These are phyloP conservation scores for Odontocolon sp. DNA, from an alignment of 2,888 invertebrate species.

Conservation along the genomic window DNA sequence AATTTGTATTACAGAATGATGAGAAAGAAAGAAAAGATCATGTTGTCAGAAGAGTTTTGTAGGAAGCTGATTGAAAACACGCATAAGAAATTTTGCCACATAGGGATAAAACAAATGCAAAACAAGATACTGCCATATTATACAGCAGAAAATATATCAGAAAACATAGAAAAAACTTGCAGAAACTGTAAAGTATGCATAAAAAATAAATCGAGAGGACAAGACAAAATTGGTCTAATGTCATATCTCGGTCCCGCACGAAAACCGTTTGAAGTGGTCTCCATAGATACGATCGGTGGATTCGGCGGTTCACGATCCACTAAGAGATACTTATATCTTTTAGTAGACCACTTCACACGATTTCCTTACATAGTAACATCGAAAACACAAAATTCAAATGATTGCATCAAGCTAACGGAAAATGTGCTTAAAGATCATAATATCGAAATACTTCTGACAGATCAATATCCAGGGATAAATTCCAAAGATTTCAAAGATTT, in stretches of 20 bases:
- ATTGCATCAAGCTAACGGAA: slow-evolving; percentile 64
- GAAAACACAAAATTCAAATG: slow-evolving; percentile 60
- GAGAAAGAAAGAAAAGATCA: slow-evolving; percentile 19
- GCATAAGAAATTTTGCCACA: slow-evolving; percentile 18
- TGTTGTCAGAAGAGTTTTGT: slow-evolving; percentile 25
- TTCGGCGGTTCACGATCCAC: slow-evolving; percentile 28
- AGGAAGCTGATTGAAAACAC: slow-evolving; percentile 4
- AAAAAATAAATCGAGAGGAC: slow-evolving; percentile 43
- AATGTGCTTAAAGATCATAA: slow-evolving; percentile 31
- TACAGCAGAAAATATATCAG: slow-evolving; percentile 26
- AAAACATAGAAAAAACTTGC: slow-evolving; percentile 44
- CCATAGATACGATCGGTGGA: slow-evolving; percentile 43
- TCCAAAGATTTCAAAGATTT: slow-evolving; percentile 63
- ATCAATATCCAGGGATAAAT: slow-evolving; percentile 67
- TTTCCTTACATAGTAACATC: slow-evolving; percentile 55
- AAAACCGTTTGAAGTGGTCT: slow-evolving; percentile 40
- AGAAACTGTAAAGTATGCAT: slow-evolving; percentile 39
- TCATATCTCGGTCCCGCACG: slow-evolving; percentile 42
- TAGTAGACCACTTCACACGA: slow-evolving; percentile 35
- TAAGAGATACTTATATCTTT: slow-evolving; percentile 33
- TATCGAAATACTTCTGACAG: slow-evolving; percentile 59
- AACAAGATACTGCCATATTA: slow-evolving; percentile 28
- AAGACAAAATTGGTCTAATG: slow-evolving; percentile 36
- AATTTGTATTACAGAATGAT: slow-evolving; percentile 1
- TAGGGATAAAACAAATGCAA: slow-evolving; percentile 27